Base-by-base conservation (phyloP, 2,888 invertebrate genomes). In the Bimastos eiseni region DNA sequence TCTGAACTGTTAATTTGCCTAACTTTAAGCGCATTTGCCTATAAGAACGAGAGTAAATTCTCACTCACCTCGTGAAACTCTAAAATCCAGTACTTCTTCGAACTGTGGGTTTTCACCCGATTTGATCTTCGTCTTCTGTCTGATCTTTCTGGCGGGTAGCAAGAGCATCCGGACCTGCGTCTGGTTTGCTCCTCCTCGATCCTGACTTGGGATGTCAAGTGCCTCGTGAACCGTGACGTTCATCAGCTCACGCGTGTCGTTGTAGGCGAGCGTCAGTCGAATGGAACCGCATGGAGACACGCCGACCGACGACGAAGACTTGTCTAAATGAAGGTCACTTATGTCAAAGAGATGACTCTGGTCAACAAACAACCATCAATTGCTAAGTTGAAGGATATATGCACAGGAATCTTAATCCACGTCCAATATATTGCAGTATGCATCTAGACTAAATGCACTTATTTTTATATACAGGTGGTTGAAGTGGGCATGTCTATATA, bases 61-160 rank as follows among this genome's bases (percentile, higher is more conserved):
- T 70, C 70, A 70, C 4, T n/a, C 30, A 70, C 97, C 97, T 95
- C 98, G 98, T 95, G 97, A 98, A 83, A 98, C 97, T 94, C 98
- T 97, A 93, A 98, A 96, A 86, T 98, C 96, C 95, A 98, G 98
- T 93, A 97, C 97, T 95, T 98, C 98, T 97, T 98, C 97, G 94
- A 97, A 98, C 94, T 98, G 97, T 0, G 98, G 98, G 95, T 97
- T 97, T 94, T 98, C 97, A 0, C 98, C 98, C 91, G 97, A 97
- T 91, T 98, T 96, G 92, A 98, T 97, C 95, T 98, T 98, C 38
- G 98, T 98, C 95, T 98, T 98, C 95, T 97, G 97, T 94, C 98
- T 97, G 33, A 88, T 98, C 95, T 98, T 98, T 95, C 98, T 98
- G 94, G 97, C 96, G 11, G 98, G 98, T 92, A 98, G 95, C 94